These are phyloP conservation scores for Silurus aristotelis DNA, from an alignment of 2,797 vertebrate species.

Conservation along the genomic window DNA sequence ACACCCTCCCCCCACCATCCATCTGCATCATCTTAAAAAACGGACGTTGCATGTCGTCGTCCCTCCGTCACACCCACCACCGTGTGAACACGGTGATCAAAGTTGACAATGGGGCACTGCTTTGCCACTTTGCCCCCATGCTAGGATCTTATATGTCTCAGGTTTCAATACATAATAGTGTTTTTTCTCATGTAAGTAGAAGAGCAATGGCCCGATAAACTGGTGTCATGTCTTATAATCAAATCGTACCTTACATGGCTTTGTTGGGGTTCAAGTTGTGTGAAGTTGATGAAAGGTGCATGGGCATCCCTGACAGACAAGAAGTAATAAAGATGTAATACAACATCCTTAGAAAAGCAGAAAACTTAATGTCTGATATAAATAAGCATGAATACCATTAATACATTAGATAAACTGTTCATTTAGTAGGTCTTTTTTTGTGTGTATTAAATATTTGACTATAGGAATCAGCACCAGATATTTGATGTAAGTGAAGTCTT, in stretches of 20 bases:
- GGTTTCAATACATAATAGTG: conserved; percentile 11
- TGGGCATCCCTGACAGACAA: not conserved
- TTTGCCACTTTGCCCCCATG: conserved; percentile 24
- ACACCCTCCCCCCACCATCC: conserved; percentile 32
- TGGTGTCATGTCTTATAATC: conserved; percentile 14
- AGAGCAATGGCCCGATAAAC: conserved; percentile 29
- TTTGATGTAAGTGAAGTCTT: not conserved
- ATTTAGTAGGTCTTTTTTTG: not conserved
- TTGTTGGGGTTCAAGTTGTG: conserved; percentile 19
- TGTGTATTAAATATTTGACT: not conserved
- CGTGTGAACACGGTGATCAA: conserved; percentile 16
- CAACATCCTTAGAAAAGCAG: not conserved
- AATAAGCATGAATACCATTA: not conserved
- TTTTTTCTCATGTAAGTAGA: conserved; percentile 17
- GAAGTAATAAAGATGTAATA: not conserved
- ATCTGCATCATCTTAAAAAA: conserved; percentile 40
- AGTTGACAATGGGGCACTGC: conserved; percentile 14
- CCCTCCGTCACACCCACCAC: conserved; percentile 13
- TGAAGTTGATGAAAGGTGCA: not conserved
- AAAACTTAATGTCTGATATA: not conserved
- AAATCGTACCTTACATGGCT: conserved; percentile 18
- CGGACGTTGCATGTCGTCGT: not conserved
- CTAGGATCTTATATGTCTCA: not conserved
- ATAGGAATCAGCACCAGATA: not conserved
- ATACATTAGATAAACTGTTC: not conserved